A percentile compares a stretch with the other conserved stretches of the same genome.
Evolutionary conservation across 2,888 invertebrate genomes (phyloP).

Genomic region (Stenchaetothrips biformis): DNA sequence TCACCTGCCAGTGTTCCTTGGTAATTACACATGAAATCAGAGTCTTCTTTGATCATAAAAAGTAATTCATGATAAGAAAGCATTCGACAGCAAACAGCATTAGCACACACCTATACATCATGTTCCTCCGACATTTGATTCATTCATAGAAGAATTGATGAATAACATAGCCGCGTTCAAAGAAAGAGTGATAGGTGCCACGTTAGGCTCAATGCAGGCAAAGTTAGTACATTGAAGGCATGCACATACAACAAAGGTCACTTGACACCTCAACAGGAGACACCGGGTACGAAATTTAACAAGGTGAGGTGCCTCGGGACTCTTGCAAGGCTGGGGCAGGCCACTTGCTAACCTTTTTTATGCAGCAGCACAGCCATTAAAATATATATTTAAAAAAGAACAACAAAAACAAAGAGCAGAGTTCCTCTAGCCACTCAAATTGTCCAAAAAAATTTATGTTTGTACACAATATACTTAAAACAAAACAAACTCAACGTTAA

Average conservation of each 20-base stretch:
- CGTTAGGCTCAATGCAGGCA: constrained; percentile 12
- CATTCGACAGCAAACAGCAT: constrained; percentile 5
- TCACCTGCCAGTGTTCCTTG: neutral
- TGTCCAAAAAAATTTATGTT: neutral
- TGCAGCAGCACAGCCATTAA: constrained; percentile 24
- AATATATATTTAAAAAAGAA: constrained; percentile 20
- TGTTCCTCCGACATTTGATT: neutral
- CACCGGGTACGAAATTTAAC: neutral
- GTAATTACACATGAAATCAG: neutral
- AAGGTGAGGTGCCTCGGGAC: neutral
- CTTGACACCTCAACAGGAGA: neutral
- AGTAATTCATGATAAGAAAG: neutral
- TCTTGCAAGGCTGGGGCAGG: constrained; percentile 11
- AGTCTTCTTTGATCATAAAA: neutral
- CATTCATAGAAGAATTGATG: neutral
- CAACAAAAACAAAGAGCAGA: constrained; percentile 23
- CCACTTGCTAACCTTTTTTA: neutral
- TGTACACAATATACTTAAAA: constrained; percentile 8
- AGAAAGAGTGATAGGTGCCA: neutral
- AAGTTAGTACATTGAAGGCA: constrained; percentile 15
- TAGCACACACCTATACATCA: neutral
- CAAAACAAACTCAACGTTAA: constrained; percentile 22
- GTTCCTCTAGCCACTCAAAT: neutral
- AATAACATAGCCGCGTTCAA: neutral
- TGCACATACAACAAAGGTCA: neutral